Evolutionary conservation across 2,797 vertebrate genomes (phyloP), one percentile per base, ranked within the genome.

Genomic region (Epinephelus awoara): DNA sequence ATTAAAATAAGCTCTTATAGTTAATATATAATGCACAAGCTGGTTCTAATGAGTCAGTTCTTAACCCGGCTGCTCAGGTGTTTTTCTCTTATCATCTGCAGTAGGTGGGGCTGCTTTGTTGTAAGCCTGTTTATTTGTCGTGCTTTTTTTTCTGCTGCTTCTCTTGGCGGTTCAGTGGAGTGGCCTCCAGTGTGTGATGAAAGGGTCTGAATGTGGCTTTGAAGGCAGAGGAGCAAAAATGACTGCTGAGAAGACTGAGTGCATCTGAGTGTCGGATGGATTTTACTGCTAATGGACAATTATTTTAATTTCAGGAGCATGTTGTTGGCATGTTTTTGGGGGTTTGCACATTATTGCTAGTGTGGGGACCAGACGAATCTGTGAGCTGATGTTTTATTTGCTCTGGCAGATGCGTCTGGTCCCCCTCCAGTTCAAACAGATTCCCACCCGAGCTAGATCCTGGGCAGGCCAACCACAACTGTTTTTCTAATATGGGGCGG

Each of bases 181-280:
- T 71, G 68, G 67, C 74, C 83, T 86, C 61, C 63, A 75, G 77
- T 75, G 29, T 68, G 15, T 49, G 72, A 86, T 87, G 69, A 86
- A 85, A 89, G 72, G 71, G 19, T 80, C 67, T 74, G 67, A 64
- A 73, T 59, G 40, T 74, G 42, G 44, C 85, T 89, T 86, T 89
- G 79, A 88, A 85, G 75, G 65, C 75, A 67, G 77, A 80, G 50
- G 47, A 81, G 75, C 42, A 77, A 72, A 72, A 68, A 67, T 78
- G 58, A 80, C 68, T 78, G 79, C 75, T 61, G 74, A 66, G 72
- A 56, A 59, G 57, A 62, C 23, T 11, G 57, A 14, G 69, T 51
- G 38, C 29, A 67, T 75, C 76, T 8, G 52, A 82, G 67, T 67
- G 51, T 75, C 64, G 2, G 1, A 59, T 62, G 23, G 78, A 61